Conservation (phyloP, 2,797 vertebrate species). For the Dendrocincla fuliginosa region DNA sequence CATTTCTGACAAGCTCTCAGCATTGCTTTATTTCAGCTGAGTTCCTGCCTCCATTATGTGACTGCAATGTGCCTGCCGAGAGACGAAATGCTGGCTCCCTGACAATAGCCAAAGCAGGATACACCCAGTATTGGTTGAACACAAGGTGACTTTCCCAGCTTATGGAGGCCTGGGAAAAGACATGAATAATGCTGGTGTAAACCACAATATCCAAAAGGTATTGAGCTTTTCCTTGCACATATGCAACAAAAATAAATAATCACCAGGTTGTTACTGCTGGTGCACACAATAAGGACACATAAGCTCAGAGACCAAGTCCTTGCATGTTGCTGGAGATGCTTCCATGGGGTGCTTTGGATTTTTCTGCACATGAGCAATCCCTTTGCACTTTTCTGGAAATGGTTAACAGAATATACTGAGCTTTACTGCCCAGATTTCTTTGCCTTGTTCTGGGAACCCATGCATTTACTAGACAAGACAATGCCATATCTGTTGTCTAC, state of each 20-base stretch:
- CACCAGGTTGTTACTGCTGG: not conserved
- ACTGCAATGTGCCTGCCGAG: slow-evolving; percentile 38
- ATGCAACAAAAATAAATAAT: slow-evolving; percentile 24
- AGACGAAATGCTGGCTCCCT: slow-evolving; percentile 69
- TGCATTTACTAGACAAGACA: not conserved
- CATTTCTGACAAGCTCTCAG: slow-evolving; percentile 66
- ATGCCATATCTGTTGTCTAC: not conserved
- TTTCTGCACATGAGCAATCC: not conserved
- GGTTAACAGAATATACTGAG: not conserved
- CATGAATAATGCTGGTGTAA: slow-evolving; percentile 35
- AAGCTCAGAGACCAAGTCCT: not conserved
- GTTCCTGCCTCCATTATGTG: slow-evolving; percentile 47
- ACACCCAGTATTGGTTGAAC: slow-evolving; percentile 70
- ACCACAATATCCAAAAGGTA: slow-evolving; percentile 33
- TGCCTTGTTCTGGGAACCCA: not conserved
- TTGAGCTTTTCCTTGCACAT: not conserved
- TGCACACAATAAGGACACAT: not conserved
- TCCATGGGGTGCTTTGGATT: not conserved
- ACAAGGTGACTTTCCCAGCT: slow-evolving; percentile 67
- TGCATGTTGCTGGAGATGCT: not conserved
- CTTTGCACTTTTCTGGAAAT: not conserved
- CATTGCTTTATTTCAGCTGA: slow-evolving; percentile 54
- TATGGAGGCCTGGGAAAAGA: slow-evolving; percentile 63
- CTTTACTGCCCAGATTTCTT: not conserved
- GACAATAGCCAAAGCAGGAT: slow-evolving; percentile 65